Base-by-base conservation (phyloP, 2,797 vertebrate species). In the Microtus californicus region DNA sequence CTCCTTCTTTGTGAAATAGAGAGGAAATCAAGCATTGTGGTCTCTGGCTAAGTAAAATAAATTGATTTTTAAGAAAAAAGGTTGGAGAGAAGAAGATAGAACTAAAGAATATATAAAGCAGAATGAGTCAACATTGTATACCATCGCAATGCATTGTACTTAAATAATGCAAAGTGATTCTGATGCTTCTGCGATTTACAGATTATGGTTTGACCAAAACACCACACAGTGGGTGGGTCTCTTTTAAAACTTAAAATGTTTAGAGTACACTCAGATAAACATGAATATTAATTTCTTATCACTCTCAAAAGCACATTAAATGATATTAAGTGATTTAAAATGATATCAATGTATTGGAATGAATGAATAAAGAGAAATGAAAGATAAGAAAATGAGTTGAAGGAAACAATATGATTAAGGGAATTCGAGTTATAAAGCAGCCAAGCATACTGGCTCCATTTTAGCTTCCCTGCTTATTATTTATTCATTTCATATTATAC, bases 241-340 rank as follows among this genome's bases (percentile, higher is more conserved):
- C 80, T 7, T 92, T 59, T 81, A 61, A 89, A 81, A 25, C 91
- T 77, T 77, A 61, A 79, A 89, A 48, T 73, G 3, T 94, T 95
- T 86, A 69, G 76, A 74, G 29, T 6, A 40, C 1, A 25, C 2
- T 79, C 40, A 54, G 61, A 6, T 85, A 91, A 93, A 65, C 10
- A 56, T 51, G 6, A n/a, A 17, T 8, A 61, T 43, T 86, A 85
- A 82, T 95, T 88, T 94, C 29, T 65, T 86, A 25, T 48, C 5
- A 92, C 56, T 93, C 6, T 71, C 54, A 82, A 82, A 40, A 74
- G 76, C 1, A 5, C 8, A 37, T 93, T 94, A 65, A 95, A 51
- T 61, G 4, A 0, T 31, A 94, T 13, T 77, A 67, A 69, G 31
- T 80, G 27, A 65, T 82, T 81, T 87, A n/a, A 21, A 5, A 90